Evolutionary conservation across 1,140 invertebrate species (phyloP).

Genomic region (Archivesica marissinica): DNA sequence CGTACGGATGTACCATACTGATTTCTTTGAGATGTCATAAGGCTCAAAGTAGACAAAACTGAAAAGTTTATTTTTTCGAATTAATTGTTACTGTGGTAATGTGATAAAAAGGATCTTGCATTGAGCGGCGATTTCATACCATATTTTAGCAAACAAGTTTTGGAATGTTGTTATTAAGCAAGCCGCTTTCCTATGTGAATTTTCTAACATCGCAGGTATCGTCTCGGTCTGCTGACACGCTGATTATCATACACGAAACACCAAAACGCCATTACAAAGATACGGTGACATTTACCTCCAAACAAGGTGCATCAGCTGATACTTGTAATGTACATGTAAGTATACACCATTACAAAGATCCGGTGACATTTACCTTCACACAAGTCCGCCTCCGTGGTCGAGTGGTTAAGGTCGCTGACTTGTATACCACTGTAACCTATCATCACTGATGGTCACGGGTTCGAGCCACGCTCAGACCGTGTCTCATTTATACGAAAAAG

Average conservation of each 20-base stretch:
- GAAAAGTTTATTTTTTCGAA: background rate
- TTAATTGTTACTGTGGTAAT: background rate
- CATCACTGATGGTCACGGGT: no score
- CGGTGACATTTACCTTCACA: no score
- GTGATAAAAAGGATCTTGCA: no score
- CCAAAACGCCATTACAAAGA: conserved; percentile 83
- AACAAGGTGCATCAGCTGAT: conserved; percentile 14
- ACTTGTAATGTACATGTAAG: conserved; percentile 82
- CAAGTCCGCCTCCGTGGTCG: no score
- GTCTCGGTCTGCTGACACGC: background rate
- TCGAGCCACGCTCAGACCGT: no score
- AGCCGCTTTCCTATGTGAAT: background rate
- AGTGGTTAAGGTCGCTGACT: no score
- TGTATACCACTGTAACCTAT: no score
- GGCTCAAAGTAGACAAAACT: background rate
- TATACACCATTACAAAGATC: background rate
- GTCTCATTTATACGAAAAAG: no score
- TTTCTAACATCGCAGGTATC: conserved; percentile 59
- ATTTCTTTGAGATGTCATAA: no score
- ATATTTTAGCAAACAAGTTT: no score
- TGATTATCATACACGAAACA: conserved; percentile 83
- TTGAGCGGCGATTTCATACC: no score
- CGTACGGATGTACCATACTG: background rate
- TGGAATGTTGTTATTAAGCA: no score
- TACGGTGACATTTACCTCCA: conserved; percentile 83